phyloP scores from a whole-genome alignment of 2,797 vertebrate species.

The Smutsia gigantea region DNA sequence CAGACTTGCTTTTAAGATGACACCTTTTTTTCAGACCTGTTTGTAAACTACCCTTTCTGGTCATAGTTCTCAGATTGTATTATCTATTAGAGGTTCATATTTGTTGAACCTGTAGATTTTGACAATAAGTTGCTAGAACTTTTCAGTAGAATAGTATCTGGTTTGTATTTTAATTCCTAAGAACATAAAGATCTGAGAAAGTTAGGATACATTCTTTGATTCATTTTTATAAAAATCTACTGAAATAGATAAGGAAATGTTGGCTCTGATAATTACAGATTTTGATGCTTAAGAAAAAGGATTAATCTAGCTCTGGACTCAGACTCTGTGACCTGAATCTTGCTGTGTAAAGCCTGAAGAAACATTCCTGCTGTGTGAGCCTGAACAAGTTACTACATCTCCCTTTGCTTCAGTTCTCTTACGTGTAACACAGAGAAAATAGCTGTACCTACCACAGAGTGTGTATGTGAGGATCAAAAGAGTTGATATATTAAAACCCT shows the following conservation, averaged over 20 bases:
- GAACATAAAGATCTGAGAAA: background rate
- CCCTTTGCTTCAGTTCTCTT: background rate
- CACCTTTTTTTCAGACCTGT: background rate
- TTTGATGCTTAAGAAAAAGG: background rate
- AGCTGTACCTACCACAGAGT: background rate
- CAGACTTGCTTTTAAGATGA: background rate
- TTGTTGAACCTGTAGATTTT: background rate
- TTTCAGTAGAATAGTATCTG: background rate
- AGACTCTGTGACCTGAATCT: background rate
- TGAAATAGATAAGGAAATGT: background rate
- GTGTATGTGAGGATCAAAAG: background rate
- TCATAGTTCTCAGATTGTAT: background rate
- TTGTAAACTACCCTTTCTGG: background rate
- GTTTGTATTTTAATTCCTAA: slow-evolving; percentile 13
- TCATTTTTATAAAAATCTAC: background rate
- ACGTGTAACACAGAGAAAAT: background rate
- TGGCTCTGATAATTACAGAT: background rate
- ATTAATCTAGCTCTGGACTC: background rate
- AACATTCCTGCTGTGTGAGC: background rate
- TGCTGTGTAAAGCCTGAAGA: background rate
- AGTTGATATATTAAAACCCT: background rate
- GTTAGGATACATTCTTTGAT: background rate
- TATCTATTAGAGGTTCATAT: background rate
- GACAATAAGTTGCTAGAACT: background rate
- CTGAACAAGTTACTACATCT: too few relatives aligned